Base-by-base conservation (phyloP, 1,140 invertebrate species). In the Drosophila bipectinata region DNA sequence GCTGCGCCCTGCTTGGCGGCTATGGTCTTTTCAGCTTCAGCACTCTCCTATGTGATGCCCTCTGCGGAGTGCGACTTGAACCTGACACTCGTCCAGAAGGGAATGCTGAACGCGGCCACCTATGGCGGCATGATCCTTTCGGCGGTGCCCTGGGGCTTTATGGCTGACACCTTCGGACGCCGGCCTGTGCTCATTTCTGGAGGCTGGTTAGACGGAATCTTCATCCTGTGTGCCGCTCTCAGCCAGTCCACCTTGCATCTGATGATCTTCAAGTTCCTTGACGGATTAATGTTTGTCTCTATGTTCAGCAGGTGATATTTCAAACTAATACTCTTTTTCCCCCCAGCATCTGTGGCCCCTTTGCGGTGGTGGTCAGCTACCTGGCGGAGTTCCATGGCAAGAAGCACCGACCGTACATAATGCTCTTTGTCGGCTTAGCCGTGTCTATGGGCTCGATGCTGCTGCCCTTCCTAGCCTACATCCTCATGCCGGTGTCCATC, bases 111-210 rank as follows among this genome's bases (percentile, higher is more conserved):
- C 61, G 94, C 94, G 1, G 93, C 94, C 32, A 93, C 94, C 26
- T 96, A 95, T 90, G 92, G 93, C 96, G 97, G 97, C 51, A 97
- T 97, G 96, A 94, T 97, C 74, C 92, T 94, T 0, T 96, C 96
- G 56, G 96, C 96, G 0, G 93, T 96, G 76, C 79, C 97, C 4
- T 97, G 96, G 96, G 97, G 97, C 4, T 96, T 95, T 59, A 80
- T 97, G 5, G 95, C 96, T 0, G 97, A 98, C 82, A 94, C 94
- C 0, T 92, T 95, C n/a, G 97, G 97, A 0, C 93, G 97, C 4
- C 93, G 93, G 45, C 92, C 93, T 26, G 93, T 97, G 26, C 92
- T 97, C 45, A 76, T 96, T 15, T 94, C 93, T 71, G 96, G 96
- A 0, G 95, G 95, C 74, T 91, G 95, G 34, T 87, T 94, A 0